Base-by-base conservation (phyloP, 1,140 invertebrate species). In the Zelostemma sp. region DNA sequence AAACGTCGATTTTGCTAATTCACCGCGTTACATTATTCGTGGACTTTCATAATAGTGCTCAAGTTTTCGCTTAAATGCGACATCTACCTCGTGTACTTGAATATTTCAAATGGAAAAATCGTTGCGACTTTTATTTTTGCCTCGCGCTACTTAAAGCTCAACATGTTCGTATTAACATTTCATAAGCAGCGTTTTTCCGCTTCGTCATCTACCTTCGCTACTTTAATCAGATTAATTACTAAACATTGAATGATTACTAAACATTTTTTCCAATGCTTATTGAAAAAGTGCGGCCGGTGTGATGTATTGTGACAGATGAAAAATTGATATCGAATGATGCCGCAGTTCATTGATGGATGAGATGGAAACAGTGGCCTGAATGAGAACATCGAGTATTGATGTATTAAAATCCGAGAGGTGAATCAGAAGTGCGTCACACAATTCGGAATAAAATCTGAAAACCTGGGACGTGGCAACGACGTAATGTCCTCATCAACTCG, bases 1-100 rank as follows among this genome's bases (percentile, higher is more conserved):
- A 59, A 59, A 66, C 47, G 63, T 48, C 63, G 56, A 66, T 65
- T 58, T 65, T 53, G 55, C 62, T 65, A 58, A 65, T 66, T 58
- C 43, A 59, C 63, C 63, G 35, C 55, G 54, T 59, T 66, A 47
- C 50, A 59, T 66, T 59, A 66, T 66, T 66, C 63, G 25, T 40
- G 49, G 41, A 48, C 43, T 54, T 14, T 48, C 54, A 59, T 43
- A 54, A 19, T 35, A 21, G 31, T 55, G 49, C 59, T 66, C 59
- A 66, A 66, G 55, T 59, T 41, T 55, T 53, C 58, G 33, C 62
- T 65, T 40, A 57, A 57, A 58, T 35, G 41, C 48, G 62, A 65
- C 49, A 50, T 58, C 57, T 64, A 51, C 55, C 35, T 53, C 45
- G 41, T 31, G 41, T 12, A 17, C 56, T 38, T 38, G 12, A 38